Percentiles rank a stretch among this genome's conserved stretches.
Evolutionary conservation across 2,888 invertebrate species (phyloP).

Genomic region (Thumatha senex): DNA sequence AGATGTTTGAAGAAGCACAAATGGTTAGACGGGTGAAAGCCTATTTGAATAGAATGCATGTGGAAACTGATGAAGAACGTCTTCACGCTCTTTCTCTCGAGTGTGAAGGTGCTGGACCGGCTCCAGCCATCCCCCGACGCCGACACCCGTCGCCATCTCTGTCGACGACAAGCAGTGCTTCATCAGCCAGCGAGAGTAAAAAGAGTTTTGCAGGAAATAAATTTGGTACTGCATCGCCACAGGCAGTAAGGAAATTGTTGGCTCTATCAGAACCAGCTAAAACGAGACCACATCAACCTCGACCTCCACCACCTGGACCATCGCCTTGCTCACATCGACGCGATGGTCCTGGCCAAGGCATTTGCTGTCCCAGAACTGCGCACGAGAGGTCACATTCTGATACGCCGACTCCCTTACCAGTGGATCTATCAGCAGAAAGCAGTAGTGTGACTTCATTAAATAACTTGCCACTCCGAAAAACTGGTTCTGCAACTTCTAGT

Average conservation of each 20-base stretch:
- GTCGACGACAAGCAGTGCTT: constrained; percentile 95
- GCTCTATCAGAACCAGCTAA: constrained; percentile 95
- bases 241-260: constrained; percentile 97
- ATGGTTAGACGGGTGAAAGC: constrained; percentile 99
- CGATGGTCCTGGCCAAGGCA: constrained; percentile 78
- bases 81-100: constrained; percentile 94
- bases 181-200: constrained; percentile 91
- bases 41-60: constrained; percentile 95
- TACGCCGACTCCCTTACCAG: constrained; percentile 92
- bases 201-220: constrained; percentile 85
- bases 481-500: constrained; percentile 95
- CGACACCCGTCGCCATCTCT: constrained; percentile 96
- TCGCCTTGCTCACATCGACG: constrained; percentile 86
- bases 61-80: constrained; percentile 95
- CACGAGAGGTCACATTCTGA: constrained; percentile 96
- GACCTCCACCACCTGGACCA: constrained; percentile 86
- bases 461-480: constrained; percentile 94
- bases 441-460: constrained; percentile 97
- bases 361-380: constrained; percentile 84
- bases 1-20: constrained; percentile 99
- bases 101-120: constrained; percentile 90
- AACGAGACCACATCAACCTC: constrained; percentile 94
- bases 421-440: constrained; percentile 96
- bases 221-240: constrained; percentile 96
- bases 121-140: constrained; percentile 86